Percentiles rank a stretch among this genome's conserved stretches.
Evolutionary conservation across 2,888 invertebrate species (phyloP).

Genomic region (Epirrhoe tristata): DNA sequence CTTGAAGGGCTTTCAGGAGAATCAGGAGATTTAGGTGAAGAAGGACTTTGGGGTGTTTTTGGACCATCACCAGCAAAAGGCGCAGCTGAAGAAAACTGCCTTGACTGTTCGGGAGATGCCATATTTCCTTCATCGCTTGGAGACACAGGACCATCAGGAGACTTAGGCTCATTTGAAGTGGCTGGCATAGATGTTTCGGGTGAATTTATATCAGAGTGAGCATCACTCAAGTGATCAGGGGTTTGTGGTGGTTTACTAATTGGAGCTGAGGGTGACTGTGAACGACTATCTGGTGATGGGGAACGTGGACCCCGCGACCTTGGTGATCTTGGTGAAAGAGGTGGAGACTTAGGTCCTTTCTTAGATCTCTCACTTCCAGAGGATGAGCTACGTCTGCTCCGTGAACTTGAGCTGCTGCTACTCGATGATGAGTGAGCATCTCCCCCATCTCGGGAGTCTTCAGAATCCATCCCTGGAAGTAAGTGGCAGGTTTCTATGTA

Average conservation of each 20-base stretch:
- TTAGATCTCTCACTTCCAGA: constrained; percentile 73
- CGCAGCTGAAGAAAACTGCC: constrained; percentile 62
- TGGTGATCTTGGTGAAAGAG: constrained; percentile 55
- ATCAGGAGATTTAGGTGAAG: constrained; percentile 62
- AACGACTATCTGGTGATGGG: constrained; percentile 63
- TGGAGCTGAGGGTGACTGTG: constrained; percentile 63
- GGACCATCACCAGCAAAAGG: constrained; percentile 67
- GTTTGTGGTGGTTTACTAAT: constrained; percentile 58
- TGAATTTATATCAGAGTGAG: constrained; percentile 78
- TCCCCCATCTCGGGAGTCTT: constrained; percentile 85
- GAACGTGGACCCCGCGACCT: constrained; percentile 61
- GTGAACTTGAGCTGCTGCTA: constrained; percentile 80
- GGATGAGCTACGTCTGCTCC: constrained; percentile 76
- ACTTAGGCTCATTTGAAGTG: constrained; percentile 72
- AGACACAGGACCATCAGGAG: constrained; percentile 79
- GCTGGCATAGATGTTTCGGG: constrained; percentile 76
- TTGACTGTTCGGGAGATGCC: constrained; percentile 64
- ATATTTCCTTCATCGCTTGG: constrained; percentile 67
- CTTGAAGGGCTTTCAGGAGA: constrained; percentile 55
- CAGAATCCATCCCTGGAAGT: constrained; percentile 86
- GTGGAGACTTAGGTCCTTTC: constrained; percentile 70
- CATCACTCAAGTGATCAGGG: constrained; percentile 74
- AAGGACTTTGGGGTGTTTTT: constrained; percentile 72
- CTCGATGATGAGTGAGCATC: constrained; percentile 76
- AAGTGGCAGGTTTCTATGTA: constrained; percentile 55